Percentiles rank a stretch among this genome's conserved stretches.
Evolutionary conservation across 1,140 invertebrate species (phyloP).

Genomic region (Diuraphis noxia): DNA sequence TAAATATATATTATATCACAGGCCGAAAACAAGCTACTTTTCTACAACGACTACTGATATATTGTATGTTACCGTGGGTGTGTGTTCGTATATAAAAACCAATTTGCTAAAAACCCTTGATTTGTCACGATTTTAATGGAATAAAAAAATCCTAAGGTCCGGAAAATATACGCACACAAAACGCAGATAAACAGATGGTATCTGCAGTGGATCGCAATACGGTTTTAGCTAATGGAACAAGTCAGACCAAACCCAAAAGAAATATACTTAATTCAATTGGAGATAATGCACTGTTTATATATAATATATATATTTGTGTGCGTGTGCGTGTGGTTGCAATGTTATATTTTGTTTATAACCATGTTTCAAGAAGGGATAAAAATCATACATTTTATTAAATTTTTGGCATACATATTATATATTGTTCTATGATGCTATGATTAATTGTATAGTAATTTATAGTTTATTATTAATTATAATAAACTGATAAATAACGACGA

Average conservation of each 20-base stretch:
- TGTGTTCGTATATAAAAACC: constrained; percentile 28
- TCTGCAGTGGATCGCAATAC: not conserved
- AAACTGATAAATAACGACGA: not conserved
- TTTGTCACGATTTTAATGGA: constrained; percentile 48
- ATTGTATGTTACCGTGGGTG: not conserved
- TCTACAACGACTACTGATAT: not conserved
- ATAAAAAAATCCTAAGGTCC: not conserved
- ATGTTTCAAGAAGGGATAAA: not conserved
- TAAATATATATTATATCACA: not conserved
- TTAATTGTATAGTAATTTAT: not conserved
- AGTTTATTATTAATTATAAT: too few relatives aligned
- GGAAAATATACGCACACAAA: constrained; percentile 11
- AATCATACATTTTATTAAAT: not conserved
- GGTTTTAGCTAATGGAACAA: constrained; percentile 44
- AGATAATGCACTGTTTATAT: constrained; percentile 8
- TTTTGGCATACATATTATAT: not conserved
- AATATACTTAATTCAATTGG: constrained; percentile 27
- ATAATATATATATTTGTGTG: not conserved
- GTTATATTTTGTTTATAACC: not conserved
- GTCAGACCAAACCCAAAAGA: constrained; percentile 10
- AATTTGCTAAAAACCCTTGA: constrained; percentile 49
- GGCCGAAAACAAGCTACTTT: not conserved
- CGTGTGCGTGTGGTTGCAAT: not conserved
- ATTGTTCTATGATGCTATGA: not conserved
- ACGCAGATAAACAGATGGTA: constrained; percentile 42